A percentile compares a stretch with the other conserved stretches of the same genome.
Evolutionary conservation across 2,113 vertebrate genomes (phyloP).

Genomic region (Lepidothrix coronata): DNA sequence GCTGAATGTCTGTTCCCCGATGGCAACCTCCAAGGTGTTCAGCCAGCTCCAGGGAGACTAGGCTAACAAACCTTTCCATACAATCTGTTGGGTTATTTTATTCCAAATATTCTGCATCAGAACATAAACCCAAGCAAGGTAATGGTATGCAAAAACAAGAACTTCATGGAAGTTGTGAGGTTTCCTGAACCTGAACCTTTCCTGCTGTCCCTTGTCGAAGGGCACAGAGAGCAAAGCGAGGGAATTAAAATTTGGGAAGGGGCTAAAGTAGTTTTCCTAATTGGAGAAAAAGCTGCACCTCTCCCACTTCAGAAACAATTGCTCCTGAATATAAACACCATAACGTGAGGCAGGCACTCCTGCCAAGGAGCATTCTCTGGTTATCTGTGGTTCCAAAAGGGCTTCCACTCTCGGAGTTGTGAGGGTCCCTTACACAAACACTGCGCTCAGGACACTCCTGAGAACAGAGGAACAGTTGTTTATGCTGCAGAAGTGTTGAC

Average conservation of each 20-base stretch:
- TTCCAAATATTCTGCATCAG: not conserved
- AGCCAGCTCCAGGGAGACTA: not conserved
- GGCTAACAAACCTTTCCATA: not conserved
- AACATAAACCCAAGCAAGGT: not conserved
- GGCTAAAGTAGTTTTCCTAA: not conserved
- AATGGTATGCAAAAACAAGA: not conserved
- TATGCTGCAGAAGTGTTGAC: not conserved
- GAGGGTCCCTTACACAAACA: constrained; percentile 13
- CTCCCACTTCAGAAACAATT: not conserved
- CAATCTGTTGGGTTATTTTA: not conserved
- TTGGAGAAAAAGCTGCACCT: not conserved
- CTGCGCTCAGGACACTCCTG: not conserved
- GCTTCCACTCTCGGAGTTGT: not conserved
- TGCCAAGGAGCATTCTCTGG: not conserved
- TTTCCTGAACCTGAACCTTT: not conserved
- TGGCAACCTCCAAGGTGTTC: not conserved
- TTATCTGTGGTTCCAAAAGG: constrained; percentile 7
- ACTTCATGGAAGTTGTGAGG: not conserved
- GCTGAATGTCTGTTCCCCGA: not conserved
- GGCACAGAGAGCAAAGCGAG: not conserved
- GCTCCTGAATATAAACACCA: not conserved
- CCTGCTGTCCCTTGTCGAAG: not conserved
- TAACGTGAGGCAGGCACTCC: not conserved
- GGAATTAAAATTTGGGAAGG: not conserved
- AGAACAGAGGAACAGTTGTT: constrained; percentile 36